Base-by-base conservation (phyloP, 2,888 invertebrate genomes). In the Zelleria hepariella region DNA sequence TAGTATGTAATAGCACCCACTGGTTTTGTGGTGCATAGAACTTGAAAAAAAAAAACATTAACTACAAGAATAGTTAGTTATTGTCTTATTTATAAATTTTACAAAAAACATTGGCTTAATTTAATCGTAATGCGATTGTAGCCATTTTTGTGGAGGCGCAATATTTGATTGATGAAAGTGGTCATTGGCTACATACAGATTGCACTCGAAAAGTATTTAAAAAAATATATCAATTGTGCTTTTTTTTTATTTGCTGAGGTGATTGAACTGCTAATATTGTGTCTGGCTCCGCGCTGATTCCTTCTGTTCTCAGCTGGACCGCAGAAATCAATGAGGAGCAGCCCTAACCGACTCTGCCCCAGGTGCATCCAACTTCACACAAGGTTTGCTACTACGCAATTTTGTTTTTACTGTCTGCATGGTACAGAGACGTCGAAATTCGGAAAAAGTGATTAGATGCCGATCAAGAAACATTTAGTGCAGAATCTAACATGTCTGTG, bases 291-390 rank as follows among this genome's bases (percentile, higher is more conserved):
- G 51, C 51, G 51, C 23, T 51, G 23, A 51, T 51, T 21, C 18
- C 10, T 51, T 51, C 51, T 51, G 51, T 51, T 51, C 51, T 20
- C 51, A 51, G 51, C 51, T 51, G 51, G 51, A 23, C 51, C 51
- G 20, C 18, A 2, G 8, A 51, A 51, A 23, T 51, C 51, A 10
- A 3, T 21, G 51, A 51, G 23, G 51, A n/a, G 51, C 20, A 23
- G 51, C 20, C 20, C 51, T 20, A 51, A 20, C 20, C 23, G 21
- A 21, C 51, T 18, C 18, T 51, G 51, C 51, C 8, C 20, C 23
- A 23, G 23, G 5, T 51, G 51, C 51, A 6, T 20, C 20, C 51
- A 21, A 10, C 51, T 20, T 23, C 20, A 51, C 20, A 20, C 6
- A 51, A 51, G 51, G 51, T 51, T 51, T 51, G 51, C 21, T 20